These are phyloP conservation scores for Nephrotoma appendiculata DNA, from an alignment of 2,888 invertebrate species.

Conservation along the genomic window DNA sequence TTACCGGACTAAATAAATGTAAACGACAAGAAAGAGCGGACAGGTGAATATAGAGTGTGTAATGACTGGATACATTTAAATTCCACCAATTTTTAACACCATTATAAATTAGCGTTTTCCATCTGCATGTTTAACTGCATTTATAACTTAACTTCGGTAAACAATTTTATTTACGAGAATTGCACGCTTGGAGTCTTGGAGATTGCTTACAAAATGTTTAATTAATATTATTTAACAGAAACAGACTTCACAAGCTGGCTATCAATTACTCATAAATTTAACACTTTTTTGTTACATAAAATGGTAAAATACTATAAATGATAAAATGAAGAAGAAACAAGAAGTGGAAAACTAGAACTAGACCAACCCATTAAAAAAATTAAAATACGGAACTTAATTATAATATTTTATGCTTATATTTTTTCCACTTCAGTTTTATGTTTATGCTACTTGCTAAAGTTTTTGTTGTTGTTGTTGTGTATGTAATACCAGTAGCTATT, in stretches of 20 bases:
- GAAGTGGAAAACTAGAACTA: not conserved
- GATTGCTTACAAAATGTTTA: not conserved
- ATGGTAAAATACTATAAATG: not conserved
- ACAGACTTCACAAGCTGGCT: not conserved
- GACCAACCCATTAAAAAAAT: not conserved
- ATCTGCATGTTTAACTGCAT: no score
- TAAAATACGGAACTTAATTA: not conserved
- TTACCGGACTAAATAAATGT: no score
- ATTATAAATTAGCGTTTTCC: no score
- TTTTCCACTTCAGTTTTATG: not conserved
- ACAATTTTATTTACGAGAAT: no score
- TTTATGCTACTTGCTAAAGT: not conserved
- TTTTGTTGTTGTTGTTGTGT: not conserved
- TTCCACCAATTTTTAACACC: no score
- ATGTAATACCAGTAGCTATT: not conserved
- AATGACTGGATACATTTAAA: no score
- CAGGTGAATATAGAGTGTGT: no score
- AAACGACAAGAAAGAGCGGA: no score
- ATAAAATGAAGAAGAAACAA: not conserved
- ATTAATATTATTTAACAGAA: not conserved
- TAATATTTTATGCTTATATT: not conserved
- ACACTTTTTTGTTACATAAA: not conserved
- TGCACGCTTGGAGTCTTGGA: not conserved
- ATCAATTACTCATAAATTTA: not conserved
- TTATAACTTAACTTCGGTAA: no score